Base-by-base conservation (phyloP, 2,797 vertebrate genomes). In the Psittacula echo region DNA sequence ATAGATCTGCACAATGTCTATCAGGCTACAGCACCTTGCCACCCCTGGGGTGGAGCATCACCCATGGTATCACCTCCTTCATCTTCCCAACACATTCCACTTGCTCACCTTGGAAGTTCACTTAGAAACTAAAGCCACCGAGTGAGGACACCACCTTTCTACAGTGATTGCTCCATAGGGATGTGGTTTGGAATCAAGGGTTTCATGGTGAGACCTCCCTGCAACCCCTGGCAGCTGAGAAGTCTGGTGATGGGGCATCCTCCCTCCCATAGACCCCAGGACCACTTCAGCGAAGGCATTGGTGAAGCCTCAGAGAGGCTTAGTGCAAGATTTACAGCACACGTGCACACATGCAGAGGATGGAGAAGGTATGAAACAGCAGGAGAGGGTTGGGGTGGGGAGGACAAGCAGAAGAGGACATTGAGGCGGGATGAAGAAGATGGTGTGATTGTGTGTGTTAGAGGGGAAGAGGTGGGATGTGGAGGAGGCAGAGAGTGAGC, bases 201-300 rank as follows among this genome's bases (percentile, higher is more conserved):
- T 22, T 58, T 79, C 45, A 39, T 0, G 54, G 50, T 5, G 41
- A 56, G 27, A 65, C 80, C 54, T 45, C 50, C 48, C 50, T 0
- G 1, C 3, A 3, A 8, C 13, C 41, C 5, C 56, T 3, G 1
- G 71, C 44, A 78, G n/a, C 50, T 9, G 4, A 66, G 50, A 29
- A 19, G 60, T n/a, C 21, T 0, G 5, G 17, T 1, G 0, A 5
- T 0, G 4, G 24, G 30, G 4, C 12, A 21, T 7, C 2, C 26
- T 66, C 51, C 61, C 51, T 60, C 19, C 16, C 85, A 13, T 39
- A 39, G 62, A 22, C 37, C 44, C n/a, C 2, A 0, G 54, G 50
- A 42, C 21, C 65, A 41, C 44, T 6, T 1, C 1, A 3, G 62
- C 62, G 91, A 96, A 96, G 95, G 95, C 92, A 88, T 78, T 39